These are phyloP conservation scores for Mycteria americana DNA, from an alignment of 2,797 vertebrate genomes.

Conservation along the genomic window DNA sequence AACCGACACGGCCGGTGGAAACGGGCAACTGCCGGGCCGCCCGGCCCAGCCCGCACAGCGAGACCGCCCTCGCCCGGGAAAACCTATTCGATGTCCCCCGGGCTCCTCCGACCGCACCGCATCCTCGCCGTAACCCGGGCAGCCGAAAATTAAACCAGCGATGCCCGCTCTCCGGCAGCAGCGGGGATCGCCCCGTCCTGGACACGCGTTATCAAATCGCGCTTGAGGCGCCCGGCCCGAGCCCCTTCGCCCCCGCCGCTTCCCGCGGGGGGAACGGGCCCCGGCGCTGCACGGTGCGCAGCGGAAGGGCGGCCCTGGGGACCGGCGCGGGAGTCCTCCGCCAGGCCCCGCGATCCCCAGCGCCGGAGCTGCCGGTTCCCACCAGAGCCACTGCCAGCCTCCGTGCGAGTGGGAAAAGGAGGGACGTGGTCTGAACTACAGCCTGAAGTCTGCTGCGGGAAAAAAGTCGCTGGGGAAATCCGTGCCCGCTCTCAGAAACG, in stretches of 20 bases:
- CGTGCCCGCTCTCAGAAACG: not conserved
- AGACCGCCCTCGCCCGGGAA: not conserved
- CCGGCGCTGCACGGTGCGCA: not conserved
- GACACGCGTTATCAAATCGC: not conserved
- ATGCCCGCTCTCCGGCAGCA: not conserved
- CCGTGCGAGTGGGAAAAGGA: not conserved
- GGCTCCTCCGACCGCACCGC: not conserved
- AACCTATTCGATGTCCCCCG: not conserved
- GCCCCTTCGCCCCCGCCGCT: not conserved
- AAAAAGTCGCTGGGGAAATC: not conserved
- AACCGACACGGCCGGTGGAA: not conserved
- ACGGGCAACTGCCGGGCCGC: not conserved
- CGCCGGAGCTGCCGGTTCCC: not conserved
- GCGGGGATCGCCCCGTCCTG: not conserved
- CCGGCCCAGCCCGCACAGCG: not conserved
- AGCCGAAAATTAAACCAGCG: not conserved
- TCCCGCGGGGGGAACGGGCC: not conserved
- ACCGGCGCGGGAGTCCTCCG: accelerated
- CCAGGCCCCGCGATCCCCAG: not conserved
- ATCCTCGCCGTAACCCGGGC: not conserved
- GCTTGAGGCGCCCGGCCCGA: not conserved
- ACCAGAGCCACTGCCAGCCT: not conserved
- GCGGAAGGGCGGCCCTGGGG: not conserved
- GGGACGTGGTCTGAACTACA: not conserved
- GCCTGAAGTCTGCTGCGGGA: not conserved